Evolutionary conservation across 2,888 invertebrate genomes (phyloP), one percentile per base, ranked within the genome.

Genomic region (Nysson spinosus): DNA sequence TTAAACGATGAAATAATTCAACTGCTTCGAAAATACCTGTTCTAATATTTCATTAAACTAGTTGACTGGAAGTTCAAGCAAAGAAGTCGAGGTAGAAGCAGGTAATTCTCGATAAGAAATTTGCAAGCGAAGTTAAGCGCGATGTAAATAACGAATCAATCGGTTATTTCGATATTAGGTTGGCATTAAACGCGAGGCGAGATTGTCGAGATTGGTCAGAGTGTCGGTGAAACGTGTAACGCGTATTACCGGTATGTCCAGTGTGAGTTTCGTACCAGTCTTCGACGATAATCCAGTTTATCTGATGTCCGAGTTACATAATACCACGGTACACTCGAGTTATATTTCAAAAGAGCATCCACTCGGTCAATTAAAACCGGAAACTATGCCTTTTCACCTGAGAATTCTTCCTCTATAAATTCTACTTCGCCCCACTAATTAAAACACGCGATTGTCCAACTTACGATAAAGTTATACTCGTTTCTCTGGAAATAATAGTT

Each of bases 191-290:
- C 46, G 32, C 16, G 12, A 2, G 28, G 2, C 30, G 30, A 2
- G 11, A 17, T n/a, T n/a, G n/a, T 17, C 43, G 7, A 30, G 28
- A 46, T 40, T 22, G 19, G 14, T 22, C 37, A 11, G 22, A 42
- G 32, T 43, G 39, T 43, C 43, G 37, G 28, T 26, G 34, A 16
- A 49, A 58, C 37, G 22, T 42, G 16, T 1, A 9, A 62, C 56
- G 26, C 22, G 51, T 52, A 47, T 47, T 52, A 56, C 49, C 37
- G 35, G 46, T 26, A 28, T 14, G 12, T 20, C 55, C 14, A 12
- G 43, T 42, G 28, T 20, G 1, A 37, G 30, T 35, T 11, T 6
- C 43, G 4, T 2, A 17, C 17, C 19, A 14, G n/a, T 4, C 26
- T 6, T 9, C 16, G 37, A 49, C 37, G 24, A n/a, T 19, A 12